Evolutionary conservation across 2,113 vertebrate species (phyloP), one percentile per base, ranked within the genome.

Genomic region (Vidua macroura): DNA sequence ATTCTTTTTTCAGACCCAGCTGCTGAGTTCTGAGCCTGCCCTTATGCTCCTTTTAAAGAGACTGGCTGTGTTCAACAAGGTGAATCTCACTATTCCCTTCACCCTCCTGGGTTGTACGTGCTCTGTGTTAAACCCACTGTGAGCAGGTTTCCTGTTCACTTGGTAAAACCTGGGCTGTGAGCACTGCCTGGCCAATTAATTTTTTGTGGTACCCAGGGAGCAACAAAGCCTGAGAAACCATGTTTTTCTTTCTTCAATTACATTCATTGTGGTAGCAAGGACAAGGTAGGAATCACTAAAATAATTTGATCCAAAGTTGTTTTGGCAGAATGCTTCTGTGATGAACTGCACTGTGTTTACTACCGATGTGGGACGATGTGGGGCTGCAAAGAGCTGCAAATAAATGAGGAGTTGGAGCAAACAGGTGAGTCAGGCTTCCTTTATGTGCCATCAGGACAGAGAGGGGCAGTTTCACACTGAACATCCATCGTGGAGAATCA

Each of bases 381-480:
- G n/a, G 37, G 16, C 63, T 79, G 51, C 49, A 72, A 51, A 81
- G 30, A 43, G 31, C 52, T 63, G 41, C 59, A 48, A 63, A 37
- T 82, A 68, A 89, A 41, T 5, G 16, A 67, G 13, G 60, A 58
- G 15, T 4, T 90, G 64, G 21, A 41, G 28, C 5, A 48, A 93
- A 74, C 52, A 88, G 88, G 86, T 90, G 83, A 95, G 83, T 33
- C 67, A 41, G 72, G 19, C 56, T 95, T 86, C 51, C 79, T 83
- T 80, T 59, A 11, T 59, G 48, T 41, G 25, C 67, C 22, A 17
- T 41, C n/a, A 92, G 48, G 85, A 91, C 82, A 80, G 88, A 94
- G 72, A 66, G 39, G 20, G 30, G 44, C 53, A 63, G 44, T 37
- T 86, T 86, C 85, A 74, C 31, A 52, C 79, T 52, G 55, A 60